These are phyloP conservation scores for Osmerus eperlanus DNA, from an alignment of 2,113 vertebrate genomes.

Conservation along the genomic window DNA sequence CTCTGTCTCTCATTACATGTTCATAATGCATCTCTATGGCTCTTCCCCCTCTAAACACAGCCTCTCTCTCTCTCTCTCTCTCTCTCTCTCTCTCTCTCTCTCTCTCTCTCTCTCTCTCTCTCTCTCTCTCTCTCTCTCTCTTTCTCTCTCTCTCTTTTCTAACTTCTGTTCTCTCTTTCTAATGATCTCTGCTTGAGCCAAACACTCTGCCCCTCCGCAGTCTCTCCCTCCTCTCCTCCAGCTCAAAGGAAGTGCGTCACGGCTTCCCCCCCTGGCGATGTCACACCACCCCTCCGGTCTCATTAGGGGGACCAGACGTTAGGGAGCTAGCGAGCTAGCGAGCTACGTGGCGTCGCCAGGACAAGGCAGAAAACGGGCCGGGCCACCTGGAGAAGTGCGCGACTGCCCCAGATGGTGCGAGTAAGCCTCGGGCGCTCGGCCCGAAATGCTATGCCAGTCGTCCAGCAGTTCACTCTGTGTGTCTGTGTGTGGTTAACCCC, in stretches of 20 bases:
- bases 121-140: constrained; percentile 30
- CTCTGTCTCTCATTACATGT: constrained; percentile 42
- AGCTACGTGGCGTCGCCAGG: no score
- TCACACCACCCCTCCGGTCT: no score
- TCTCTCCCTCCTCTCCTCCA: no score
- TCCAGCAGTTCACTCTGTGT: neutral
- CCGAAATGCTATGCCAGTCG: constrained; percentile 4
- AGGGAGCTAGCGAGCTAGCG: no score
- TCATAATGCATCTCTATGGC: constrained; percentile 32
- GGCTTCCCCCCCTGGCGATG: no score
- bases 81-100: constrained; percentile 40
- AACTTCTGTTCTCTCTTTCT: no score
- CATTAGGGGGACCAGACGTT: no score
- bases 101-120: constrained; percentile 43
- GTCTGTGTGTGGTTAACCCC: neutral
- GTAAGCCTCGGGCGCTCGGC: constrained; percentile 46
- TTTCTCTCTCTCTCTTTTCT: neutral
- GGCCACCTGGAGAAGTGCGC: constrained; percentile 35
- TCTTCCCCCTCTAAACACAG: no score
- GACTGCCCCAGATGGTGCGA: constrained; percentile 58
- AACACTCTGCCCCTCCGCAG: no score
- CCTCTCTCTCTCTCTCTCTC: constrained; percentile 38
- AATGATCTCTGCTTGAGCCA: no score
- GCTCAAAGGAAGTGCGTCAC: no score
- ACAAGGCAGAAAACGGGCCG: no score